These are phyloP conservation scores for Sebastes iracundus DNA, from an alignment of 2,797 vertebrate genomes.

Conservation along the genomic window DNA sequence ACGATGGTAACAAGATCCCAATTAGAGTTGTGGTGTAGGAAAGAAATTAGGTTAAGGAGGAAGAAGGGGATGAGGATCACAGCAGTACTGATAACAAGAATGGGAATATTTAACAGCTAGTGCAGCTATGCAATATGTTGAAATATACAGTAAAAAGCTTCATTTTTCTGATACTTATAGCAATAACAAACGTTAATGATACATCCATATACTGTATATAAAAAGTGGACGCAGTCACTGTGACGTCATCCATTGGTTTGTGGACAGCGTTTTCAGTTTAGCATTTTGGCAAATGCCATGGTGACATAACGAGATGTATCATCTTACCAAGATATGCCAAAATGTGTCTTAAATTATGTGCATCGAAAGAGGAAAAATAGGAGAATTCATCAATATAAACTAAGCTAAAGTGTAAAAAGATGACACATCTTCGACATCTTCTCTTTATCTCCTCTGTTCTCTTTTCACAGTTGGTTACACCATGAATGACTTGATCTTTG, in stretches of 20 bases:
- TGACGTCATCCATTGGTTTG: no score
- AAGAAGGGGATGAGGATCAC: not conserved
- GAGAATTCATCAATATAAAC: not conserved
- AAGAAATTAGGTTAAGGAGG: conserved; percentile 12
- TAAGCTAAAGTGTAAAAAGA: not conserved
- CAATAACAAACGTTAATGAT: not conserved
- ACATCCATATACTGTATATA: not conserved
- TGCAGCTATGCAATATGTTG: not conserved
- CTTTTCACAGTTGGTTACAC: conserved; percentile 91
- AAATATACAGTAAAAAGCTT: not conserved
- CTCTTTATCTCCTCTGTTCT: conserved; percentile 21
- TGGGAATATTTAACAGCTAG: conserved; percentile 5
- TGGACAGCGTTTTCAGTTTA: no score
- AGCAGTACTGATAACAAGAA: not conserved
- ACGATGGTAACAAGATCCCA: conserved; percentile 17
- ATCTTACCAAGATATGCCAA: not conserved
- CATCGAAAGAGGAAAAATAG: not conserved
- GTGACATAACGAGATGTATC: not conserved
- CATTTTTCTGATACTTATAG: not conserved
- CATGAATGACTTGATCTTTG: conserved; percentile 95
- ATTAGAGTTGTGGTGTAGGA: not conserved
- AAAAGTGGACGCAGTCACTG: not conserved
- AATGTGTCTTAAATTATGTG: not conserved
- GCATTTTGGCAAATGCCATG: no score
- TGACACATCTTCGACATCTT: not conserved